Evolutionary conservation across 1,140 invertebrate species (phyloP).

Genomic region (Acromyrmex heyeri): DNA sequence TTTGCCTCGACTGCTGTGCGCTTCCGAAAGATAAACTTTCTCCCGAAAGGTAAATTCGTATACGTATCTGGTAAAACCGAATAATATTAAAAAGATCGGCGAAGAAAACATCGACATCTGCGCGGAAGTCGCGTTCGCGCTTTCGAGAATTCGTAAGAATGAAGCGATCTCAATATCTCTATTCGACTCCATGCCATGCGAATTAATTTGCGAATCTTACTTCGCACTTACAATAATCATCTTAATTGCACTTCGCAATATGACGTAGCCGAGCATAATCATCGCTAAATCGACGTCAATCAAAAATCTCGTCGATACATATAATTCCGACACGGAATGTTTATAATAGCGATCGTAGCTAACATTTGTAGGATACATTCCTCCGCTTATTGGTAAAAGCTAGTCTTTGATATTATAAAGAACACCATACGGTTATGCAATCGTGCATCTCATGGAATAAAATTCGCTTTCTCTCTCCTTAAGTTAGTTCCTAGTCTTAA

Average conservation of each 20-base stretch:
- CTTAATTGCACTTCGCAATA: constrained; percentile 15
- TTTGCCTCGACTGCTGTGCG: constrained; percentile 35
- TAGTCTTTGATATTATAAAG: constrained; percentile 63
- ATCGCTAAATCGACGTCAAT: neutral
- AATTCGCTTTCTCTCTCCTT: constrained; percentile 19
- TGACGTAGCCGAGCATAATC: neutral
- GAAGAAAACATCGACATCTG: neutral
- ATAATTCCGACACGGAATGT: constrained; percentile 47
- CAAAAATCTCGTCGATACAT: neutral
- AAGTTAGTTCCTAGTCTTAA: constrained; percentile 37
- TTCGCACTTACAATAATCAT: neutral
- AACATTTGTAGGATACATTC: constrained; percentile 11
- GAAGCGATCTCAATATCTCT: neutral
- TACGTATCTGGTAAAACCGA: constrained; percentile 29
- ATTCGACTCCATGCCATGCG: neutral
- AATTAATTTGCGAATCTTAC: neutral
- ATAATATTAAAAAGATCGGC: neutral
- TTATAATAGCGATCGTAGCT: constrained; percentile 33
- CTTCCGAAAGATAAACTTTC: constrained; percentile 25
- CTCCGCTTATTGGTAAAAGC: constrained; percentile 8
- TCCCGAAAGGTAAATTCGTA: constrained; percentile 38
- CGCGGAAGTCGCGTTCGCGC: neutral
- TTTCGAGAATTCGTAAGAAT: neutral
- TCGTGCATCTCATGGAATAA: neutral
- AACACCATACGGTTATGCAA: constrained; percentile 28